These are phyloP conservation scores for Epirrita christyi DNA, from an alignment of 2,888 invertebrate species.

Conservation along the genomic window DNA sequence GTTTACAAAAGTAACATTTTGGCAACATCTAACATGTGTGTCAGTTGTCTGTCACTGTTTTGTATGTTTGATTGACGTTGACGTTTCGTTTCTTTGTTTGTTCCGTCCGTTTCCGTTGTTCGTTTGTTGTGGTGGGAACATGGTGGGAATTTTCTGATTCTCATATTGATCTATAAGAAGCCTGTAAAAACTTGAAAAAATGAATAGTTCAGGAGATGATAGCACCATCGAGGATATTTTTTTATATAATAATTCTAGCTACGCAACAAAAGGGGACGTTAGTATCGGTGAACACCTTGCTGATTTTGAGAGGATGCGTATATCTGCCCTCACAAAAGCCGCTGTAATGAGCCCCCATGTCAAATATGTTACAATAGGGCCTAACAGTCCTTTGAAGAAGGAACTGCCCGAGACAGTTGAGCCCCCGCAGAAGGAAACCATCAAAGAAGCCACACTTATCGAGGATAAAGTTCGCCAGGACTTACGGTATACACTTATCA, in stretches of 20 bases:
- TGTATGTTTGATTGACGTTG: too few species aligned
- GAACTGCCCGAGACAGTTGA: slow-evolving; percentile 35
- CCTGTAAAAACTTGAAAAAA: slow-evolving; percentile 31
- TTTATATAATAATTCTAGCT: slow-evolving; percentile 41
- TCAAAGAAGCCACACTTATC: slow-evolving; percentile 55
- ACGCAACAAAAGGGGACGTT: slow-evolving; percentile 52
- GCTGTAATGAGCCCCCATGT: slow-evolving; percentile 79
- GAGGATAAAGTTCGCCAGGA: slow-evolving; percentile 68
- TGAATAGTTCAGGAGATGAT: slow-evolving; percentile 46
- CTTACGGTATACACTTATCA: slow-evolving; percentile 62
- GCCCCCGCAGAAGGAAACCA: slow-evolving; percentile 37
- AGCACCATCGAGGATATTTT: slow-evolving; percentile 48
- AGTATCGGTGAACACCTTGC: slow-evolving; percentile 63
- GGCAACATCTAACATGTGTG: too few species aligned
- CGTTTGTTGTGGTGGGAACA: too few species aligned
- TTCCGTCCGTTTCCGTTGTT: too few species aligned
- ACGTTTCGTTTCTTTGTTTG: too few species aligned
- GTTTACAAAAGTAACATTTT: too few species aligned
- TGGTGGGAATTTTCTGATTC: too few species aligned
- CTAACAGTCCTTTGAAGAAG: slow-evolving; percentile 53
- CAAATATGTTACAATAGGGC: slow-evolving; percentile 75
- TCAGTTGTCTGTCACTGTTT: too few species aligned
- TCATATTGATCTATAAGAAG: too few species aligned
- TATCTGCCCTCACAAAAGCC: slow-evolving; percentile 85
- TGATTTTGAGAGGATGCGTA: slow-evolving; percentile 80